A percentile compares a stretch with the other conserved stretches of the same genome.
These are phyloP conservation scores for Leptinotarsa texana DNA, from an alignment of 1,140 invertebrate species.

Conservation along the genomic window DNA sequence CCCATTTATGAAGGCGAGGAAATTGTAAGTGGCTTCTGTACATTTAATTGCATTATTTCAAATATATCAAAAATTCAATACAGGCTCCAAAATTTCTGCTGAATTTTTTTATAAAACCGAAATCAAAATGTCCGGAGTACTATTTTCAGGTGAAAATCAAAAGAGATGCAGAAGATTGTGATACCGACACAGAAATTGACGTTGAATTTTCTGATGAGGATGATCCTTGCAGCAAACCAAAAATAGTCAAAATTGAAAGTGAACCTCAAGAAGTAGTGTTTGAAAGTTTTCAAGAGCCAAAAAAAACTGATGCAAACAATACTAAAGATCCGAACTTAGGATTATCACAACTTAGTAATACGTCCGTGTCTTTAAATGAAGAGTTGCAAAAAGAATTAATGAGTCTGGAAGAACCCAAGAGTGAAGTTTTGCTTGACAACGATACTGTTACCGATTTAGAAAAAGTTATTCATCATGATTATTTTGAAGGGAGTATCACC, in stretches of 20 bases:
- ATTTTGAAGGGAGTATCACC: conserved; percentile 62
- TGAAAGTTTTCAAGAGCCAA: neutral
- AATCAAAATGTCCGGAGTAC: neutral
- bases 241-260: conserved; percentile 15
- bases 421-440: conserved; percentile 56
- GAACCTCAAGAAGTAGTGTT: neutral
- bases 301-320: neutral
- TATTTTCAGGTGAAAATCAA: conserved; percentile 47
- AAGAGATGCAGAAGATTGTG: conserved; percentile 58
- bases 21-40: conserved; percentile 57
- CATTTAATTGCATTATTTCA: too few species aligned
- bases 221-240: conserved; percentile 24
- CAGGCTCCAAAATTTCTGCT: neutral
- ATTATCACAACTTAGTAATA: too few species aligned
- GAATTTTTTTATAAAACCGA: too few species aligned
- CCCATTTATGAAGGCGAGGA: conserved; percentile 63
- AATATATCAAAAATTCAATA: neutral
- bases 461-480: conserved; percentile 62
- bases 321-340: neutral
- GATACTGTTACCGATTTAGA: conserved; percentile 61
- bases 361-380: conserved; percentile 5
- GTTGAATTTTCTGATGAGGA: conserved; percentile 59
- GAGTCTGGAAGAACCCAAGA: conserved; percentile 52
- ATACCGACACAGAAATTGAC: conserved; percentile 63
- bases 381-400: conserved; percentile 41